Evolutionary conservation across 2,113 vertebrate genomes (phyloP).

Genomic region (Otus sunia): DNA sequence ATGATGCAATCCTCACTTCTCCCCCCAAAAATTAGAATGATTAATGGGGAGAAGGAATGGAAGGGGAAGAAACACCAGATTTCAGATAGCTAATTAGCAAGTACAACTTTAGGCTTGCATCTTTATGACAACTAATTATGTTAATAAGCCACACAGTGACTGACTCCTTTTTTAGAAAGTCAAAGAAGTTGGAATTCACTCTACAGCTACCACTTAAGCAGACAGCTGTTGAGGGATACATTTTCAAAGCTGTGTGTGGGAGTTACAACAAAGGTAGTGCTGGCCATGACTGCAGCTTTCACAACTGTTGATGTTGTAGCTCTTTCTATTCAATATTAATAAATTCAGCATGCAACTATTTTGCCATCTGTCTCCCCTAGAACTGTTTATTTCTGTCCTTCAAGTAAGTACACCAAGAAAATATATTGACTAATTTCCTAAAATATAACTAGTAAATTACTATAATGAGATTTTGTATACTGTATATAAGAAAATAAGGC

Average conservation of each 20-base stretch:
- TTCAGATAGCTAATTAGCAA: slow-evolving; percentile 48
- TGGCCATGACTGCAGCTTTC: slow-evolving; percentile 1
- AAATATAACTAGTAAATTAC: background rate
- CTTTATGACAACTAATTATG: slow-evolving; percentile 45
- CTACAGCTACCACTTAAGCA: background rate
- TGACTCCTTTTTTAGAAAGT: slow-evolving; percentile 1
- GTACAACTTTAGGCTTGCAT: background rate
- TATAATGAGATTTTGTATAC: background rate
- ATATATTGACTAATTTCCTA: background rate
- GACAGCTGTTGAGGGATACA: background rate
- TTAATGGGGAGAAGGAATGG: background rate
- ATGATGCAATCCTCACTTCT: background rate
- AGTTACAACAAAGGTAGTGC: background rate
- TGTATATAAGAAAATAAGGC: background rate
- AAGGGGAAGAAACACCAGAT: background rate
- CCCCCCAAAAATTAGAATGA: background rate
- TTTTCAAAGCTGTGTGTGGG: background rate
- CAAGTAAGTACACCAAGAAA: background rate
- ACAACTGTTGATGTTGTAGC: background rate
- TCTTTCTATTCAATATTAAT: slow-evolving; percentile 3
- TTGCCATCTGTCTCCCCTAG: slow-evolving; percentile 31
- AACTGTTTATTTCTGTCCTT: background rate
- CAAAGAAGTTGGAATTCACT: background rate
- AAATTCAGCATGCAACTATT: slow-evolving; percentile 39
- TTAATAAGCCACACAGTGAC: slow-evolving; percentile 11